Conservation (phyloP, 2,797 vertebrate species). For the Miichthys miiuy region DNA sequence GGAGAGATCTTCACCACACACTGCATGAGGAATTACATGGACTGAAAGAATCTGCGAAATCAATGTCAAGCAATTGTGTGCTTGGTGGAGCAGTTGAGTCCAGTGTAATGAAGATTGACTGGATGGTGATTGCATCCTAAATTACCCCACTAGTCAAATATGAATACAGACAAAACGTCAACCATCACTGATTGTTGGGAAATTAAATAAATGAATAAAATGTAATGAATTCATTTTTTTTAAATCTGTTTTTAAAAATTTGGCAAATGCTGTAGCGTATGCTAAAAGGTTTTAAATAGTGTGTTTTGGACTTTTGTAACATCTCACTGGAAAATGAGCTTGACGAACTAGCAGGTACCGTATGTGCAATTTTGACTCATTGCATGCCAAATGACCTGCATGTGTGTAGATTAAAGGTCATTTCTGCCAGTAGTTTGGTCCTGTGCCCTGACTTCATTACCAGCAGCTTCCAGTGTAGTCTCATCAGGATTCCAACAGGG, state of each 20-base stretch:
- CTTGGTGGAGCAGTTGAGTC: constrained; percentile 69
- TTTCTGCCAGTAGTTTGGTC: constrained; percentile 70
- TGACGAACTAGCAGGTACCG: constrained; percentile 22
- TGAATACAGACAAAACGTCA: constrained; percentile 57
- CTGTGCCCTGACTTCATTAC: constrained; percentile 75
- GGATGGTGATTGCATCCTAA: constrained; percentile 65
- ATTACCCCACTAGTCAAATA: constrained; percentile 63
- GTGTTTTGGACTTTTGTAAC: constrained; percentile 16
- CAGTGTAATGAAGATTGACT: constrained; percentile 79
- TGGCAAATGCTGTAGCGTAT: neutral
- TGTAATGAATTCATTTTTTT: too few relatives aligned
- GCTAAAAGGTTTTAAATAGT: neutral
- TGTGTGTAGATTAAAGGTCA: constrained; percentile 74
- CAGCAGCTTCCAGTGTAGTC: constrained; percentile 65
- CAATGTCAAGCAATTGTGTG: constrained; percentile 78
- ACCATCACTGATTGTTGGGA: constrained; percentile 23
- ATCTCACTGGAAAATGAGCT: constrained; percentile 16
- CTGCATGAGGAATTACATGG: constrained; percentile 66
- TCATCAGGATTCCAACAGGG: constrained; percentile 81
- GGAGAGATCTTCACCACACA: constrained; percentile 48
- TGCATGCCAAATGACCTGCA: constrained; percentile 58
- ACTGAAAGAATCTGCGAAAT: constrained; percentile 70
- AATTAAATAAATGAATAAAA: constrained; percentile 6
- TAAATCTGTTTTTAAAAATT: neutral
- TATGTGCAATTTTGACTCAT: constrained; percentile 36